These are phyloP conservation scores for Phaonia tiefii DNA, from an alignment of 2,888 invertebrate genomes.

Conservation along the genomic window DNA sequence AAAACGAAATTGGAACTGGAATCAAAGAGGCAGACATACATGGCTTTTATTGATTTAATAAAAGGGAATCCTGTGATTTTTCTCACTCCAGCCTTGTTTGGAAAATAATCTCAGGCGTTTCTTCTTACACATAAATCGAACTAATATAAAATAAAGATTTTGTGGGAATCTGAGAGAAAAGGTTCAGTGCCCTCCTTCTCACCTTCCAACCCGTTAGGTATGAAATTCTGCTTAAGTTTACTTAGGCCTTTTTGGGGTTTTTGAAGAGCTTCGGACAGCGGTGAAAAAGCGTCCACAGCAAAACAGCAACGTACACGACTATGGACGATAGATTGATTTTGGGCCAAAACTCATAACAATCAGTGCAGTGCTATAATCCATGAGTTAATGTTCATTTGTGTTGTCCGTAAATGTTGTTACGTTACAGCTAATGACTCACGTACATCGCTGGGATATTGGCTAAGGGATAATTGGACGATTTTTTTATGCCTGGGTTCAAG, in stretches of 20 bases:
- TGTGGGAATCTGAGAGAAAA: too few relatives aligned
- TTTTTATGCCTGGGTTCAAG: background rate
- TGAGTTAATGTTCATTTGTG: slow-evolving; percentile 1
- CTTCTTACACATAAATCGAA: background rate
- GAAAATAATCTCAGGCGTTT: too few relatives aligned
- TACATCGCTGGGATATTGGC: background rate
- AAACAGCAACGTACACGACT: too few relatives aligned
- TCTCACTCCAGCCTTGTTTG: background rate
- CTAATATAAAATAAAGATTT: background rate
- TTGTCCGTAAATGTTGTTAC: background rate
- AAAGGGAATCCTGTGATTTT: slow-evolving; percentile 16
- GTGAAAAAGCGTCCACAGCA: too few relatives aligned
- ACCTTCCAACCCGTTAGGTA: too few relatives aligned
- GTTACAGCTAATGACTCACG: background rate
- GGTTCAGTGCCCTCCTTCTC: too few relatives aligned
- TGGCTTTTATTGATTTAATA: background rate
- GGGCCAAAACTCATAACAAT: background rate
- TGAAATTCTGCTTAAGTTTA: too few relatives aligned
- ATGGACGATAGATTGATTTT: too few relatives aligned
- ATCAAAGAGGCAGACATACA: too few relatives aligned
- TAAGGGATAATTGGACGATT: background rate
- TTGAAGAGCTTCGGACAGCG: too few relatives aligned
- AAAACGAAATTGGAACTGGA: too few relatives aligned
- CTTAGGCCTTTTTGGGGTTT: too few relatives aligned
- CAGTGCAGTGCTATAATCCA: background rate